Evolutionary conservation across 2,797 vertebrate genomes (phyloP).

Genomic region (Brachymystax lenok): DNA sequence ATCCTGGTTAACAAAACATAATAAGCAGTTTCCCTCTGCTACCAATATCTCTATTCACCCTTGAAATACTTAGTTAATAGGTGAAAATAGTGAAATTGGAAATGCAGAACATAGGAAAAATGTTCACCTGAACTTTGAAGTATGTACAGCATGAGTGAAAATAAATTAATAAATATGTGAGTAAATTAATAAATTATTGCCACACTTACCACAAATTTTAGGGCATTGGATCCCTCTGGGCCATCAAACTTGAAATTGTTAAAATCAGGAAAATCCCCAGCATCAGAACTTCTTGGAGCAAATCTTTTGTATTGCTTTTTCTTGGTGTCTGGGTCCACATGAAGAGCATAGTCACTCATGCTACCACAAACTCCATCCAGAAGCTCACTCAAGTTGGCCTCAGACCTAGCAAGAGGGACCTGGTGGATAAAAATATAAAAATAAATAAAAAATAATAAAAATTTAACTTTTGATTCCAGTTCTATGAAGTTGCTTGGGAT

Average conservation of each 20-base stretch:
- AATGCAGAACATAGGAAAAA: background rate
- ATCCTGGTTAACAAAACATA: background rate
- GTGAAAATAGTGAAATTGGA: background rate
- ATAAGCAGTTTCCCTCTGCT: background rate
- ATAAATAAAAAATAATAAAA: background rate
- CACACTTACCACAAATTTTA: slow-evolving; percentile 83
- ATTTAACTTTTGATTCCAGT: slow-evolving; percentile 1
- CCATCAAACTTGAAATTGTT: slow-evolving; percentile 77
- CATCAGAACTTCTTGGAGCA: slow-evolving; percentile 67
- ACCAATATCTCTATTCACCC: background rate
- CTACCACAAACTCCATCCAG: slow-evolving; percentile 77
- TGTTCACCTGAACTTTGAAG: background rate
- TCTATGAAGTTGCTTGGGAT: slow-evolving; percentile 40
- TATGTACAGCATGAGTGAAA: background rate
- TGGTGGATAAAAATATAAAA: slow-evolving; percentile 38
- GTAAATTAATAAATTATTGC: background rate
- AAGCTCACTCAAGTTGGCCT: slow-evolving; percentile 78
- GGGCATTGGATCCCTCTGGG: slow-evolving; percentile 71
- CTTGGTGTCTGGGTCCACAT: slow-evolving; percentile 73
- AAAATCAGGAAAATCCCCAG: slow-evolving; percentile 69
- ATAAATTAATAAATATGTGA: background rate
- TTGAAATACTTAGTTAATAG: background rate
- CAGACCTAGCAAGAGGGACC: slow-evolving; percentile 79
- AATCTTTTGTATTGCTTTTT: slow-evolving; percentile 76
- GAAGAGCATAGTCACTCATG: slow-evolving; percentile 81